Percentiles rank a stretch among this genome's conserved stretches.
These are phyloP conservation scores for Gallinago paraguaiae DNA, from an alignment of 2,113 vertebrate genomes.

Conservation along the genomic window DNA sequence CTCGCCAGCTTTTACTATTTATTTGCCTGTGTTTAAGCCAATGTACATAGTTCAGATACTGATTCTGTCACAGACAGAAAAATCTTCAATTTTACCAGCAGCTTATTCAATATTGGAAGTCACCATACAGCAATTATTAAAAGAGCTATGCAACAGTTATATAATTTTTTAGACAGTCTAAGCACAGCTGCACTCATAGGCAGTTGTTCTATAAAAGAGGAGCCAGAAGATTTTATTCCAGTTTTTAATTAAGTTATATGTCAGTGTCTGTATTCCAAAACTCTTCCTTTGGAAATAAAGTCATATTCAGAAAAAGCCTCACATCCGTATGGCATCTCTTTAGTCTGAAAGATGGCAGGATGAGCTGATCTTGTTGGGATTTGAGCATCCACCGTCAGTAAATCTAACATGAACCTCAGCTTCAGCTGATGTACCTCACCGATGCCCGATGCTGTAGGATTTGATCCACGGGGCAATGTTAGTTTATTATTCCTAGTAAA, in stretches of 20 bases:
- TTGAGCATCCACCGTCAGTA: background rate
- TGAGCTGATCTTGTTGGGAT: background rate
- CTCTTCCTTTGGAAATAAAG: background rate
- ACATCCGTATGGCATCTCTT: background rate
- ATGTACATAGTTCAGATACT: background rate
- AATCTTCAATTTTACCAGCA: background rate
- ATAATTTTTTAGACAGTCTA: background rate
- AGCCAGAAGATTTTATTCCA: background rate
- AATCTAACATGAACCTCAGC: background rate
- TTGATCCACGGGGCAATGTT: background rate
- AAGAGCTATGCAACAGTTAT: background rate
- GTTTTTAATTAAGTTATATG: background rate
- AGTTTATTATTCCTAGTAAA: background rate
- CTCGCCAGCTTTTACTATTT: background rate
- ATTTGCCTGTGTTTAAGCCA: background rate
- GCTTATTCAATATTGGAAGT: background rate
- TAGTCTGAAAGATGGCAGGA: background rate
- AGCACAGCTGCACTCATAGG: background rate
- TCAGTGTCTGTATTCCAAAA: background rate
- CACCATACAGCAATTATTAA: background rate
- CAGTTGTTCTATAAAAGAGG: background rate
- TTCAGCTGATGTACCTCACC: fast-evolving
- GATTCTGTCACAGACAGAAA: background rate
- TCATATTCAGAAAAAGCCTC: background rate
- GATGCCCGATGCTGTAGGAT: background rate